phyloP scores from a whole-genome alignment of 2,888 invertebrate genomes.

The Scaptomyza reducta region DNA sequence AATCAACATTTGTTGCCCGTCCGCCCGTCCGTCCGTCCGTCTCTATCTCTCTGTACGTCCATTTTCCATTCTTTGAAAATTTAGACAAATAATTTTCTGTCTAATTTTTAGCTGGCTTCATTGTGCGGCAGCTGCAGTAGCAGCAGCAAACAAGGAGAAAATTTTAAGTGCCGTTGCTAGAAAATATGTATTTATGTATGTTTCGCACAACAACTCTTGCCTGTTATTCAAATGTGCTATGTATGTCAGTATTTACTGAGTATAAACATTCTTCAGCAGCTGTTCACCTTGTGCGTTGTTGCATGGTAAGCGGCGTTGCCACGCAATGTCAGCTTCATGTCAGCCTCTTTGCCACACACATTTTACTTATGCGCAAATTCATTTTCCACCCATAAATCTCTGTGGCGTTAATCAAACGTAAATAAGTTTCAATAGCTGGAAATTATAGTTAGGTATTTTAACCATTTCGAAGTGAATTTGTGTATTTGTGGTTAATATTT shows the following conservation, averaged over 20 bases:
- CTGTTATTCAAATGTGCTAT: conserved; percentile 42
- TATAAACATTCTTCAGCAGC: neutral
- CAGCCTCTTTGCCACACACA: neutral
- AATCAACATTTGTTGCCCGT: conserved; percentile 54
- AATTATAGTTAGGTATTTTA: neutral
- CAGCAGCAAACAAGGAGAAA: conserved; percentile 43
- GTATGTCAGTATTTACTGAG: neutral
- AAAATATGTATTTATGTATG: neutral
- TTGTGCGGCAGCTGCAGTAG: conserved; percentile 34
- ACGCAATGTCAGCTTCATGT: conserved; percentile 7
- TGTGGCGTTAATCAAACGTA: neutral
- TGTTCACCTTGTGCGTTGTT: conserved; percentile 8
- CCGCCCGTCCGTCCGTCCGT: neutral
- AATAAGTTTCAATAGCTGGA: neutral
- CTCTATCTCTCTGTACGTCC: neutral
- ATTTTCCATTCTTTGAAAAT: conserved; percentile 14
- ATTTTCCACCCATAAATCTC: conserved; percentile 8
- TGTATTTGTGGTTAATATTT: conserved; percentile 3
- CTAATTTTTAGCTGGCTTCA: conserved; percentile 53
- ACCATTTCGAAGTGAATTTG: neutral
- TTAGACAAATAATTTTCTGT: conserved; percentile 69
- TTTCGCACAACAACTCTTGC: conserved; percentile 1
- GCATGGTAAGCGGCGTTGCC: conserved; percentile 4
- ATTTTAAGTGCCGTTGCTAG: conserved; percentile 41
- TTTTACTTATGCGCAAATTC: conserved; percentile 1